phyloP scores from a whole-genome alignment of 1,140 invertebrate genomes.

The Drosophila sturtevanti region DNA sequence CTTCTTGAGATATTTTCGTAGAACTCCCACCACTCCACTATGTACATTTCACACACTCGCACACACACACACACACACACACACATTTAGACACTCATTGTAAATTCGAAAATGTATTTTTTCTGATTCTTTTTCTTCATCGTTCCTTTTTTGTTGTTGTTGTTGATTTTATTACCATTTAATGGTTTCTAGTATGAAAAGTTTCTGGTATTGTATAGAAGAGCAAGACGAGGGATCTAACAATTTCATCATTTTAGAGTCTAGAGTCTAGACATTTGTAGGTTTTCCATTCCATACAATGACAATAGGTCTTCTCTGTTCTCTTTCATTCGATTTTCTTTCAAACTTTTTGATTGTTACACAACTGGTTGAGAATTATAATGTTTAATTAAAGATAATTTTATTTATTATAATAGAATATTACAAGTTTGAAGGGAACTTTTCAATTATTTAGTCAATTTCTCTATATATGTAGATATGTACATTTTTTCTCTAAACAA shows the following conservation, averaged over 20 bases:
- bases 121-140: conserved; percentile 1
- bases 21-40: conserved; percentile 7
- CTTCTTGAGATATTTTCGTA: conserved; percentile 15
- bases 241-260: neutral
- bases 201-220: neutral
- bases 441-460: too few species aligned
- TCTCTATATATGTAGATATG: too few species aligned
- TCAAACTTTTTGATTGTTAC: neutral
- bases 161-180: conserved; percentile 13
- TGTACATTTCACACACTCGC: neutral
- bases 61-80: neutral
- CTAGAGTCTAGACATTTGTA: conserved; percentile 12
- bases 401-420: neutral
- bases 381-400: neutral
- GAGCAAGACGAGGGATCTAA: neutral
- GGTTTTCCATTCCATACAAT: conserved; percentile 3
- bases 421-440: too few species aligned
- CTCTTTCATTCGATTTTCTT: neutral
- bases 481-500: too few species aligned
- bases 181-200: conserved; percentile 8
- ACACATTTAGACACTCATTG: neutral
- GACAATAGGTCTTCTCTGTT: neutral
- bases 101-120: conserved; percentile 14
- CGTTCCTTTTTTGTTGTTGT: neutral
- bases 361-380: neutral